Evolutionary conservation across 1,140 invertebrate genomes (phyloP).

Genomic region (Gonatopus flavifemur): DNA sequence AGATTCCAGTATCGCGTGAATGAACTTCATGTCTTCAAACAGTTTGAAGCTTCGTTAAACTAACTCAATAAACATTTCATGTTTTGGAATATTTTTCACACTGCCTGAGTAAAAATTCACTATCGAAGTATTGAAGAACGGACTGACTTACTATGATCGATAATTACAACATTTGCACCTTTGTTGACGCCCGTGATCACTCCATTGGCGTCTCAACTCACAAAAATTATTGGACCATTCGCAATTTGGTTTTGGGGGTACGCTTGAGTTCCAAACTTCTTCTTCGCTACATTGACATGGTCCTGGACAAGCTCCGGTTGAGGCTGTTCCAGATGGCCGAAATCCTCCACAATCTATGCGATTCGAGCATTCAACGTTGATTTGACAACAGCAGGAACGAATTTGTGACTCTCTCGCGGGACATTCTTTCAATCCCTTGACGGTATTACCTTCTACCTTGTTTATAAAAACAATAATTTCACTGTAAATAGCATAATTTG

Average conservation of each 20-base stretch:
- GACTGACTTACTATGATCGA: constrained; percentile 24
- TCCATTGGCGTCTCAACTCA: constrained; percentile 46
- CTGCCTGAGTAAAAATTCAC: not conserved
- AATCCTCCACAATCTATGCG: constrained; percentile 24
- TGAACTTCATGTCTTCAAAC: too few species aligned
- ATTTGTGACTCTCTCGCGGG: constrained; percentile 14
- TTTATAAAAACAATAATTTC: too few species aligned
- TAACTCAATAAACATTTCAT: too few species aligned
- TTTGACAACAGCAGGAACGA: constrained; percentile 31
- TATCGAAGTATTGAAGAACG: not conserved
- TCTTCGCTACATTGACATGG: constrained; percentile 43
- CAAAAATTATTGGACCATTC: constrained; percentile 42
- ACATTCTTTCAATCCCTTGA: constrained; percentile 14
- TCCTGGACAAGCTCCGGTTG: constrained; percentile 24
- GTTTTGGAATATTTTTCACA: too few species aligned
- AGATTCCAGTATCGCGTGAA: too few species aligned
- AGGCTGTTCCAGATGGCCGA: constrained; percentile 15
- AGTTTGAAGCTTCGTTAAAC: too few species aligned
- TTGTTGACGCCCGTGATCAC: constrained; percentile 36
- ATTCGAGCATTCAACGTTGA: constrained; percentile 25
- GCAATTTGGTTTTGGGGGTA: constrained; percentile 42
- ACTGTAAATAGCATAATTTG: too few species aligned
- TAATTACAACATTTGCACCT: constrained; percentile 40
- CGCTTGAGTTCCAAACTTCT: constrained; percentile 44
- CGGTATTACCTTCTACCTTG: too few species aligned